phyloP scores from a whole-genome alignment of 2,113 vertebrate species.

The Cynopterus brachyotis region DNA sequence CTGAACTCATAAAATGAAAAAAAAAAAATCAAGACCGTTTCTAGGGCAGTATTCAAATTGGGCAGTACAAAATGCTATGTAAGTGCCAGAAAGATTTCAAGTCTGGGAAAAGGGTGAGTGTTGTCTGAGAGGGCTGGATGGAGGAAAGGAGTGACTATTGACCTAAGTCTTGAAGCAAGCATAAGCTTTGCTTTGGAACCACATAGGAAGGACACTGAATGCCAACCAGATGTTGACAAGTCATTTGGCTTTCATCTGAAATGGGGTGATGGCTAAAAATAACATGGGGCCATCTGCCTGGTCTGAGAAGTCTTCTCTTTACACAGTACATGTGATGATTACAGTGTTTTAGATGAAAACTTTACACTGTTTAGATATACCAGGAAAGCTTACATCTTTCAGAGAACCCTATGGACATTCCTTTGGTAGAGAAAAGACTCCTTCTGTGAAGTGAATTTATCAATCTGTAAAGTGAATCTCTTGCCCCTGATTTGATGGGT shows the following conservation, averaged over 20 bases:
- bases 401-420: not conserved
- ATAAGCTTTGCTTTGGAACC: not conserved
- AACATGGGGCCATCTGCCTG: not conserved
- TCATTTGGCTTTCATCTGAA: constrained; percentile 37
- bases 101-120: not conserved
- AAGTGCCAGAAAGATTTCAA: not conserved
- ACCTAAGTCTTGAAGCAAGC: not conserved
- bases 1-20: not conserved
- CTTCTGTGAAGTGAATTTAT: not conserved
- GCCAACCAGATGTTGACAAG: not conserved
- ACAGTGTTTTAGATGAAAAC: not conserved
- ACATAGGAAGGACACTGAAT: not conserved
- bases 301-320: not conserved
- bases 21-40: constrained; percentile 39
- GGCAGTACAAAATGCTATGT: not conserved
- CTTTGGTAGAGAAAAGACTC: not conserved
- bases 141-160: not conserved
- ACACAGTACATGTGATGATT: not conserved
- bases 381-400: not conserved
- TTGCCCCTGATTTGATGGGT: not conserved
- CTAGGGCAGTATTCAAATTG: not conserved
- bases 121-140: not conserved
- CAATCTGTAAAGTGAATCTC: not conserved
- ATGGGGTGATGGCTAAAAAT: not conserved
- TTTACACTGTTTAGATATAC: not conserved